These are phyloP conservation scores for Heliothis virescens DNA, from an alignment of 1,140 invertebrate species.

Conservation along the genomic window DNA sequence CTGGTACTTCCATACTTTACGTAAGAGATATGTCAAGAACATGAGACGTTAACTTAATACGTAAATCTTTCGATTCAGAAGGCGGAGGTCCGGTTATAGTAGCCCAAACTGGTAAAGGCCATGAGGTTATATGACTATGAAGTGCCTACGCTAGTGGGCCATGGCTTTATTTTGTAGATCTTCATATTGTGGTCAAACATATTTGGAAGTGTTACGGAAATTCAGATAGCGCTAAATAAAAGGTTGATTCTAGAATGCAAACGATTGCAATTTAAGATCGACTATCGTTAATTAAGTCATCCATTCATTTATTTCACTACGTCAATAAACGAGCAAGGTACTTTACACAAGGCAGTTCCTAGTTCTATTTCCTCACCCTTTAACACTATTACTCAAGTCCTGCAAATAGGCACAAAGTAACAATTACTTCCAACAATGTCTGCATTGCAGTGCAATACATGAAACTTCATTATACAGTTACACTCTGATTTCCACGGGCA, in stretches of 20 bases:
- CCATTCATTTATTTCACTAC: too few species aligned
- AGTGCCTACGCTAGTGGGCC: too few species aligned
- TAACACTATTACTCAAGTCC: not conserved
- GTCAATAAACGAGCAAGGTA: too few species aligned
- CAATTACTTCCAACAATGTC: slow-evolving; percentile 10
- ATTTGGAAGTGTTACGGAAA: too few species aligned
- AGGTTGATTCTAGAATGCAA: too few species aligned
- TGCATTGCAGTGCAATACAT: slow-evolving; percentile 36
- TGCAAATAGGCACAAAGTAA: not conserved
- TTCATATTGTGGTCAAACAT: too few species aligned
- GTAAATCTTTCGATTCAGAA: not conserved
- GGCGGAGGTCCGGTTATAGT: not conserved
- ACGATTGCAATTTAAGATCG: too few species aligned
- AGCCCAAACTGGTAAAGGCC: not conserved
- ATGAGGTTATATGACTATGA: not conserved
- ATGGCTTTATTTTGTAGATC: too few species aligned
- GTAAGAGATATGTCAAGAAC: slow-evolving; percentile 12
- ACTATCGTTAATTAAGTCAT: too few species aligned
- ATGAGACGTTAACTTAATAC: not conserved
- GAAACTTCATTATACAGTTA: slow-evolving; percentile 50
- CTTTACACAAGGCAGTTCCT: too few species aligned
- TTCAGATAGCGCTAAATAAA: too few species aligned
- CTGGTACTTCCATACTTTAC: not conserved
- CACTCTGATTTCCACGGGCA: slow-evolving; percentile 50
- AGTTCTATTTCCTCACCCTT: not conserved